Conservation (phyloP, 2,113 vertebrate genomes). For the Esox niger region DNA sequence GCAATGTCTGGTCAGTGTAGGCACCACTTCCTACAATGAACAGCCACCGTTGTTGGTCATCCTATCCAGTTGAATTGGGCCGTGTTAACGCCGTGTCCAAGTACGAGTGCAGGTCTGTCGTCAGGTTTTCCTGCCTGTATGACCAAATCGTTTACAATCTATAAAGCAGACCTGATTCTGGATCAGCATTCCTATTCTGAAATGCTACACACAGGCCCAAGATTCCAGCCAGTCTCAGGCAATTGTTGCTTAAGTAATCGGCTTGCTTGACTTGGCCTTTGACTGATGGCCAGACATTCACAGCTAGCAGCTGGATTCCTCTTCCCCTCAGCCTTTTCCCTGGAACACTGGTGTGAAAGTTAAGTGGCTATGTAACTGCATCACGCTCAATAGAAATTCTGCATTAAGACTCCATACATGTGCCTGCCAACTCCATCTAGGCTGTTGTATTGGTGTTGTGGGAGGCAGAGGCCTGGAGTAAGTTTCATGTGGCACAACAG, state of each 20-base stretch:
- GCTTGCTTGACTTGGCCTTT: background rate
- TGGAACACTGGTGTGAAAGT: background rate
- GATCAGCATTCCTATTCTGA: no score
- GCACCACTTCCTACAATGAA: no score
- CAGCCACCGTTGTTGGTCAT: background rate
- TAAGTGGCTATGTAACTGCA: slow-evolving; percentile 28
- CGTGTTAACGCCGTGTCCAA: no score
- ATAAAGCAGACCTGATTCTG: no score
- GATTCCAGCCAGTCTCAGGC: no score
- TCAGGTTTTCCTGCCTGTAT: no score
- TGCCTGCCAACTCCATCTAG: no score
- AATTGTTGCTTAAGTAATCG: no score
- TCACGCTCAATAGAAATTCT: slow-evolving; percentile 4
- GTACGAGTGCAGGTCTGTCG: no score
- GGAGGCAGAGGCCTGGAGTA: background rate
- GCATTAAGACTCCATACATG: background rate
- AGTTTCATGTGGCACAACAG: background rate
- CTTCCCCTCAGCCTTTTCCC: background rate
- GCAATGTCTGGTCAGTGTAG: background rate
- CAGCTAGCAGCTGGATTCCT: slow-evolving; percentile 19
- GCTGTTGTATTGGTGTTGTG: background rate
- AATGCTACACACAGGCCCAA: no score
- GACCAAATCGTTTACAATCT: no score
- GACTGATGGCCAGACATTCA: slow-evolving; percentile 1
- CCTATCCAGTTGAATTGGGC: background rate